Conservation (phyloP, 2,888 invertebrate species). For the Blera fallax region DNA sequence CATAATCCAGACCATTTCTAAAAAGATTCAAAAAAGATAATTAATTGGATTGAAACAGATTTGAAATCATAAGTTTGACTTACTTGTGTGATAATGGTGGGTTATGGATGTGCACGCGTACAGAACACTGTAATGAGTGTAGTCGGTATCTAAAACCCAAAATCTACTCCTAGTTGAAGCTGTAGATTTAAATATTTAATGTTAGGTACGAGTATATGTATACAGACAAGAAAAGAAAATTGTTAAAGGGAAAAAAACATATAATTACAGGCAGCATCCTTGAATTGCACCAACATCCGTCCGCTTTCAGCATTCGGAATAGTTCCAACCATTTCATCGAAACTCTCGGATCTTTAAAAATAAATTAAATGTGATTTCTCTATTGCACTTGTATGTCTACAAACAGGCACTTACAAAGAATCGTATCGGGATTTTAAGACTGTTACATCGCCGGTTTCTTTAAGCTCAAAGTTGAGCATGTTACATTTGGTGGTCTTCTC, state of each 20-base stretch:
- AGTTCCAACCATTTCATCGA: conserved; percentile 58
- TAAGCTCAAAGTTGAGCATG: conserved; percentile 84
- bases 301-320: conserved; percentile 60
- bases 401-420: conserved; percentile 13
- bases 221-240: not conserved
- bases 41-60: not conserved
- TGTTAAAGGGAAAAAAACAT: not conserved
- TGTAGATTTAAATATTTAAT: not conserved
- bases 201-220: not conserved
- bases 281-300: conserved; percentile 68
- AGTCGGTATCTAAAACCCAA: conserved; percentile 85
- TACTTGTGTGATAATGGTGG: conserved; percentile 48
- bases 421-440: conserved; percentile 80
- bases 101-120: conserved; percentile 82
- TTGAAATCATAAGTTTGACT: conserved; percentile 43
- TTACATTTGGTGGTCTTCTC: conserved; percentile 88
- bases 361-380: not conserved
- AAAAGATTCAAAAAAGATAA: conserved; percentile 42
- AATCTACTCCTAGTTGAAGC: conserved; percentile 77
- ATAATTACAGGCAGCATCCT: conserved; percentile 21
- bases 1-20: conserved; percentile 74
- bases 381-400: no score
- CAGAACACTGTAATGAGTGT: conserved; percentile 83
- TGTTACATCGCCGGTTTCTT: conserved; percentile 81
- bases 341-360: conserved; percentile 40